Conservation (phyloP, 1,140 invertebrate species). For the Oryctes rhinoceros region DNA sequence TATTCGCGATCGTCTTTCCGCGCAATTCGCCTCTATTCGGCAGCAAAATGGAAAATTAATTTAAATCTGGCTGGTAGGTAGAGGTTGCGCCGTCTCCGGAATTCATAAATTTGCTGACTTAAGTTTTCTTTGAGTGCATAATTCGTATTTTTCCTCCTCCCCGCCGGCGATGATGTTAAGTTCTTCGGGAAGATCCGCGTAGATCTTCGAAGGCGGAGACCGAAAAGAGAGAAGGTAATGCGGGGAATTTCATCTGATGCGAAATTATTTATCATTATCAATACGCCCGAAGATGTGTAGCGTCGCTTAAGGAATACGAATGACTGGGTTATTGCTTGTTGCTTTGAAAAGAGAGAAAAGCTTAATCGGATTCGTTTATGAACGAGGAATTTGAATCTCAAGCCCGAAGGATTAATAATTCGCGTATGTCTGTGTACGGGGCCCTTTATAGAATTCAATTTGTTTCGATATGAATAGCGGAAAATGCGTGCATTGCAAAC, state of each 20-base stretch:
- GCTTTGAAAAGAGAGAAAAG: constrained; percentile 13
- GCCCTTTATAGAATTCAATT: too few species aligned
- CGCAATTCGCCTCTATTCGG: constrained; percentile 39
- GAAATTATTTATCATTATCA: too few species aligned
- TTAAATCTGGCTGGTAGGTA: constrained; percentile 45
- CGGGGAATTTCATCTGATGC: too few species aligned
- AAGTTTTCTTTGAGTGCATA: constrained; percentile 48
- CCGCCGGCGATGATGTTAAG: not conserved
- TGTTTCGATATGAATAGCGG: too few species aligned
- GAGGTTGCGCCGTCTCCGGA: not conserved
- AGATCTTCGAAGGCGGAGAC: too few species aligned
- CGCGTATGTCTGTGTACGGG: not conserved
- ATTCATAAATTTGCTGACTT: constrained; percentile 48
- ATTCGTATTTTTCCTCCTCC: constrained; percentile 48
- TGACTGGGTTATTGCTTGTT: constrained; percentile 4
- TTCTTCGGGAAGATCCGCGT: not conserved
- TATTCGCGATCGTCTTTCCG: not conserved
- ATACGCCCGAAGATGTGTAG: too few species aligned
- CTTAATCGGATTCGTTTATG: constrained; percentile 9
- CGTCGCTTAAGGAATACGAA: not conserved
- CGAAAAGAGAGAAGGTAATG: too few species aligned
- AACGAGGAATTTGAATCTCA: constrained; percentile 6
- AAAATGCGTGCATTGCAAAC: too few species aligned
- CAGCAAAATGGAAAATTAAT: constrained; percentile 50
- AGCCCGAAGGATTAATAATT: not conserved